A percentile compares a stretch with the other conserved stretches of the same genome.
Conservation (phyloP, 2,888 invertebrate genomes). For the Idaea straminata region DNA sequence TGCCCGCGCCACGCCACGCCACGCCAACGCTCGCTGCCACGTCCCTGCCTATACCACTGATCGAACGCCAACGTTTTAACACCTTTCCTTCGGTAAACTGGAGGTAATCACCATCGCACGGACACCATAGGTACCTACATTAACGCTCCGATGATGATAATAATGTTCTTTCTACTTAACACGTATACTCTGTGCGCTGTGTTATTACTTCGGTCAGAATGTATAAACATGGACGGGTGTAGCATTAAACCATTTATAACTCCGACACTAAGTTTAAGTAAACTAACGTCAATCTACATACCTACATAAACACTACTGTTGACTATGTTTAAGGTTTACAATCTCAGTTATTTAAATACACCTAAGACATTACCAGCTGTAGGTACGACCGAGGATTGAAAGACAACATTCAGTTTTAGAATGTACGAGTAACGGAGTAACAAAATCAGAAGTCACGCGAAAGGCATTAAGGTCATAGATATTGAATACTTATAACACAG, state of each 20-base stretch:
- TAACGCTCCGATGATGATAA: background rate
- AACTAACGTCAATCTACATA: background rate
- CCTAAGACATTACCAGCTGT: no score
- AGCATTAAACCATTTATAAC: background rate
- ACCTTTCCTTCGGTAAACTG: slow-evolving; percentile 34
- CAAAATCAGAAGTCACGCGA: slow-evolving; percentile 6
- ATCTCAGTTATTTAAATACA: background rate
- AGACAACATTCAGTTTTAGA: background rate
- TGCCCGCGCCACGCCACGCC: slow-evolving; percentile 30
- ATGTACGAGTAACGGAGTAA: slow-evolving; percentile 6
- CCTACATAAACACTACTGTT: background rate
- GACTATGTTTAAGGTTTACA: background rate
- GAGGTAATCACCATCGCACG: slow-evolving; percentile 22
- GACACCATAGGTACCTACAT: background rate
- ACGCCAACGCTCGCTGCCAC: background rate
- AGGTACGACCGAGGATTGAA: background rate
- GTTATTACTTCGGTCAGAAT: background rate
- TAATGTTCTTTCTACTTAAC: slow-evolving; percentile 3
- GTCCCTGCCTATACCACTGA: slow-evolving; percentile 16
- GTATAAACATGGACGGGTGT: background rate
- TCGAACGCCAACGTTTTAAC: slow-evolving; percentile 40
- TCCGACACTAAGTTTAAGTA: background rate
- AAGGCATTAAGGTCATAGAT: background rate
- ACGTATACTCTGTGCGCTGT: background rate
- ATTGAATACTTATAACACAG: background rate